phyloP scores from a whole-genome alignment of 2,888 invertebrate genomes.

The Tenthredo distinguenda region DNA sequence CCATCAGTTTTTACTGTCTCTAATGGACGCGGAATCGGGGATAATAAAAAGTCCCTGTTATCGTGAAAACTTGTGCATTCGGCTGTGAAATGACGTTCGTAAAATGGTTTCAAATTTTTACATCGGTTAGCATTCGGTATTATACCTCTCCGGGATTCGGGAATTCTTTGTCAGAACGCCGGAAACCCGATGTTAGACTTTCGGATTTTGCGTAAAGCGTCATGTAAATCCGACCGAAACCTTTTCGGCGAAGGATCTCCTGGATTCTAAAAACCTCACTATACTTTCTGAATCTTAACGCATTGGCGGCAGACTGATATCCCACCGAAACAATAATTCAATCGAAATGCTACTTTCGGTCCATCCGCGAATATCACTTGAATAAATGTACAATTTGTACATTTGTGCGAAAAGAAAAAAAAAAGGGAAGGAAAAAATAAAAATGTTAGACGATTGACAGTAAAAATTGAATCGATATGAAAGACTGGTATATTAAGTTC shows the following conservation, averaged over 20 bases:
- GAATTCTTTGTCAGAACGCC: background rate
- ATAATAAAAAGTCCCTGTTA: background rate
- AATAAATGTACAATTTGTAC: background rate
- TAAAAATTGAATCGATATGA: background rate
- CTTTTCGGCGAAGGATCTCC: background rate
- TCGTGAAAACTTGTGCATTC: background rate
- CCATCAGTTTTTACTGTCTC: background rate
- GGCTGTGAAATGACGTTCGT: background rate
- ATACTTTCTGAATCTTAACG: background rate
- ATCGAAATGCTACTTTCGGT: background rate
- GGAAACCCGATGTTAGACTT: background rate
- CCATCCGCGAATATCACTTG: background rate
- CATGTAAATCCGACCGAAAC: constrained; percentile 4
- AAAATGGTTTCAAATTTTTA: background rate
- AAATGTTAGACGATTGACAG: background rate
- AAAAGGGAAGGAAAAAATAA: background rate
- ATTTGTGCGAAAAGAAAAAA: background rate
- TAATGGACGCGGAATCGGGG: background rate
- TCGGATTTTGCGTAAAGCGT: background rate
- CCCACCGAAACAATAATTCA: background rate
- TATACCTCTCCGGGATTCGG: background rate
- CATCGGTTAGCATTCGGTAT: background rate
- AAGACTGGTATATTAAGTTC: background rate
- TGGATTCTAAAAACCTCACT: background rate
- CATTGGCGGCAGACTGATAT: background rate